phyloP scores from a whole-genome alignment of 2,113 vertebrate species.

The Cyanistes caeruleus region DNA sequence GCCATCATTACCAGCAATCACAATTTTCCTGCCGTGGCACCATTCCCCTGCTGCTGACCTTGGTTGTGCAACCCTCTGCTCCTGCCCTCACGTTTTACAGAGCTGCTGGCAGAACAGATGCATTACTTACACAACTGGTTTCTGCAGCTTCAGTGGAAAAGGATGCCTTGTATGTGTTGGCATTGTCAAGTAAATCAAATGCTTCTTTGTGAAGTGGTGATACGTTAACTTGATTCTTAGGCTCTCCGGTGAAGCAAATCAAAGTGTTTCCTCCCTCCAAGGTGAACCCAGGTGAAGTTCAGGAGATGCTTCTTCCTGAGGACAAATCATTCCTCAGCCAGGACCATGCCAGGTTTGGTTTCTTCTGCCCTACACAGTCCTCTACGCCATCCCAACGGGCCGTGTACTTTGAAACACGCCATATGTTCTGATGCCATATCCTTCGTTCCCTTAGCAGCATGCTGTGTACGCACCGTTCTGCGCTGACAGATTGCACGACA shows the following conservation, averaged over 20 bases:
- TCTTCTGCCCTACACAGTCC: slow-evolving; percentile 1
- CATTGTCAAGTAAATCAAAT: slow-evolving; percentile 1
- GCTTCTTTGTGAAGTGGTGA: neutral
- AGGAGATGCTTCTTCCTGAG: neutral
- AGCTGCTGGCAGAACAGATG: neutral
- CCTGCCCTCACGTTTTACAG: neutral
- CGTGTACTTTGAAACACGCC: neutral
- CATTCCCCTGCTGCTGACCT: neutral
- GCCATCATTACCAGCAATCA: neutral
- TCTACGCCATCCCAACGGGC: neutral
- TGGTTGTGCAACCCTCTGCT: neutral
- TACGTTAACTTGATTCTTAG: neutral
- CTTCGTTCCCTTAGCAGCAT: neutral
- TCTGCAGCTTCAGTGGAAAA: neutral
- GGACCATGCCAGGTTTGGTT: neutral
- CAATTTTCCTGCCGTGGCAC: accelerated
- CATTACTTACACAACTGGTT: neutral
- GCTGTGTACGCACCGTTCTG: neutral
- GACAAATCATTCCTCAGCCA: neutral
- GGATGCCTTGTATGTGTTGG: neutral
- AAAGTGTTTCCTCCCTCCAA: neutral
- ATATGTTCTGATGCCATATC: neutral
- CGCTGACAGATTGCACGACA: neutral
- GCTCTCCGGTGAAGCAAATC: neutral
- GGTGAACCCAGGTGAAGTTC: neutral